Conservation (phyloP, 2,113 vertebrate species). For the Ammodytes dubius region DNA sequence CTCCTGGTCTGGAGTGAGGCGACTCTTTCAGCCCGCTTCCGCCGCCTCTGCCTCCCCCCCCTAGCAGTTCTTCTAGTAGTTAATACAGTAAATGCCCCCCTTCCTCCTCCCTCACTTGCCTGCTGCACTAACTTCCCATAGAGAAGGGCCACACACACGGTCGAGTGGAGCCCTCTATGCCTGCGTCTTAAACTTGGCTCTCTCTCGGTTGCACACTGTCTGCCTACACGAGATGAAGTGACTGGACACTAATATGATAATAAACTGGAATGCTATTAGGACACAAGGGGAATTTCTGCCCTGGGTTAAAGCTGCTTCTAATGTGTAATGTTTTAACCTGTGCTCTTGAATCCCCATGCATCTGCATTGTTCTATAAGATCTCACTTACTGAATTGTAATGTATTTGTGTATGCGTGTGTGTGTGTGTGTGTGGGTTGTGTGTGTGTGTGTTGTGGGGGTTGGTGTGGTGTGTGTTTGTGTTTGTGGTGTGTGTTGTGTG, state of each 20-base stretch:
- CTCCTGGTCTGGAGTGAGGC: conserved; percentile 55
- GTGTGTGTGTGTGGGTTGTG: conserved; percentile 5
- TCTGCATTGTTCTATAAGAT: conserved; percentile 19
- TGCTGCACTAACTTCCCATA: conserved; percentile 73
- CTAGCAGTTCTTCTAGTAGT: conserved; percentile 26
- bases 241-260: conserved; percentile 28
- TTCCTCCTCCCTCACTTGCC: conserved; percentile 57
- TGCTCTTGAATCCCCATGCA: conserved; percentile 22
- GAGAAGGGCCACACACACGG: conserved; percentile 10
- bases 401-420: not conserved
- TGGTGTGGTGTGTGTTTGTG: conserved; percentile 14
- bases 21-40: not conserved
- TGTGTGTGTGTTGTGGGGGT: conserved; percentile 20
- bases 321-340: conserved; percentile 1
- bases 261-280: conserved; percentile 21
- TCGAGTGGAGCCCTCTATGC: conserved; percentile 9
- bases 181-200: conserved; percentile 31
- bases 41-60: conserved; percentile 48
- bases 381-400: conserved; percentile 24
- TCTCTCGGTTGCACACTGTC: conserved; percentile 37
- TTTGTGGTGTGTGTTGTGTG: not conserved
- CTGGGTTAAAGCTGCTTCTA: conserved; percentile 27
- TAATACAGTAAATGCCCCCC: conserved; percentile 13
- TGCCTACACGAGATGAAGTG: conserved; percentile 32
- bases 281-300: conserved; percentile 22